Evolutionary conservation across 2,888 invertebrate genomes (phyloP).

Genomic region (Coelogynopora nodosa): DNA sequence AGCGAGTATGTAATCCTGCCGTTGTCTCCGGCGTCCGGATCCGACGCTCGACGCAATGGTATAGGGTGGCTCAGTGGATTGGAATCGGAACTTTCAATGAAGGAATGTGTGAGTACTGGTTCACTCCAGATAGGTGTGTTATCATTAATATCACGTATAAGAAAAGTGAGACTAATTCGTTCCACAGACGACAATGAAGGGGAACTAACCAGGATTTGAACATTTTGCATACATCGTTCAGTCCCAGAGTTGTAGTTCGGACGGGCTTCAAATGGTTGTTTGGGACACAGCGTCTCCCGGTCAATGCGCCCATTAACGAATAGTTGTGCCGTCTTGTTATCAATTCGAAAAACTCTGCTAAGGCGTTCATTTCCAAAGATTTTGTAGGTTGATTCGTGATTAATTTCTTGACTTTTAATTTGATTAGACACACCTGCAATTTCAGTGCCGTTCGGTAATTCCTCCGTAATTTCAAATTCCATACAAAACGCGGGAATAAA

Average conservation of each 20-base stretch:
- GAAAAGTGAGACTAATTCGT: not conserved
- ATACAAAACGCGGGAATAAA: not conserved
- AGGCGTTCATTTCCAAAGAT: constrained; percentile 33
- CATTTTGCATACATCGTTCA: not conserved
- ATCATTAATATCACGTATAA: constrained; percentile 16
- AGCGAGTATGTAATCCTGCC: constrained; percentile 24
- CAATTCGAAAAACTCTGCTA: not conserved
- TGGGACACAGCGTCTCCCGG: constrained; percentile 28
- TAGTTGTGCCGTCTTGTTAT: not conserved
- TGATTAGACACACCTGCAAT: constrained; percentile 23
- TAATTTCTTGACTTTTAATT: not conserved
- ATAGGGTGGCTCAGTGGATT: not conserved
- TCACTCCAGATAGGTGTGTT: constrained; percentile 23
- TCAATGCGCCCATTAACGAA: constrained; percentile 37
- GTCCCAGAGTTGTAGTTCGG: not conserved
- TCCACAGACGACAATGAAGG: not conserved
- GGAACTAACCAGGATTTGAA: not conserved
- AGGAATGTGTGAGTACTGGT: not conserved
- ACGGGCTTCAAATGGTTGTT: not conserved
- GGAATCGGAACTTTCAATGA: constrained; percentile 20
- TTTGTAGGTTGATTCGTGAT: not conserved
- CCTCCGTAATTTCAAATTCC: constrained; percentile 21
- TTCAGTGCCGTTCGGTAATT: constrained; percentile 22
- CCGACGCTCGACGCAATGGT: not conserved
- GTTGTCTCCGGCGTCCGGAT: constrained; percentile 35